Evolutionary conservation across 1,140 invertebrate genomes (phyloP), one percentile per base, ranked within the genome.

Genomic region (Brachystomella parvula): DNA sequence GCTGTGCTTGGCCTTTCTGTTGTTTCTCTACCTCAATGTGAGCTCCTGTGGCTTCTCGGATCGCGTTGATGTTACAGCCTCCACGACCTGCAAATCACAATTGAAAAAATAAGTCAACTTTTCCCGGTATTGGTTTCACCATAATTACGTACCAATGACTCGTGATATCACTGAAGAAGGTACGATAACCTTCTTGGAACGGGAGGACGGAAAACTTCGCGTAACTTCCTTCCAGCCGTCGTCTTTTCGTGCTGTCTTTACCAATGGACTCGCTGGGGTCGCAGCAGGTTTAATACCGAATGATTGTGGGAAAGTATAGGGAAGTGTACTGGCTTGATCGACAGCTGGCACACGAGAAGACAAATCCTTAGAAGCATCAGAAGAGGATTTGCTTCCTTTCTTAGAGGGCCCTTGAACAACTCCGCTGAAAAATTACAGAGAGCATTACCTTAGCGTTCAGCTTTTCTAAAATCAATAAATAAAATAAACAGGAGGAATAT

Each of bases 1-100:
- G 90, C 79, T 93, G 90, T 21, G 69, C 65, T 60, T 71, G 69
- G 15, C 89, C 90, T 82, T 96, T 96, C 75, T 87, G 87, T 79
- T 95, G 92, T 76, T 97, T 98, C 77, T 98, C 95, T 1, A 98
- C 92, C 80, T 98, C 95, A 75, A 98, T 97, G 76, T 96, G 92
- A 2, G 95, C 95, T 60, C 93, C 92, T 19, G 94, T 96, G 28
- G 91, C 88, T 67, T 89, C 88, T 67, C 95, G 82, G 75, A 98
- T 97, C 3, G 94, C 90, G 81, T 97, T 98, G 71, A 98, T 97
- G 80, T 97, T 96, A 78, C 89, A 93, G 26, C 94, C 95, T 24
- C 89, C 94, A 74, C 94, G 85, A 1, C 95, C 95, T 76, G 98
- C 97, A 2, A 66, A 56, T 32, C 12, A 60, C 12, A 17, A 60